Percentiles rank a stretch among this genome's conserved stretches.
Evolutionary conservation across 2,888 invertebrate species (phyloP).

Genomic region (Liopterus haemorrhoidalis): DNA sequence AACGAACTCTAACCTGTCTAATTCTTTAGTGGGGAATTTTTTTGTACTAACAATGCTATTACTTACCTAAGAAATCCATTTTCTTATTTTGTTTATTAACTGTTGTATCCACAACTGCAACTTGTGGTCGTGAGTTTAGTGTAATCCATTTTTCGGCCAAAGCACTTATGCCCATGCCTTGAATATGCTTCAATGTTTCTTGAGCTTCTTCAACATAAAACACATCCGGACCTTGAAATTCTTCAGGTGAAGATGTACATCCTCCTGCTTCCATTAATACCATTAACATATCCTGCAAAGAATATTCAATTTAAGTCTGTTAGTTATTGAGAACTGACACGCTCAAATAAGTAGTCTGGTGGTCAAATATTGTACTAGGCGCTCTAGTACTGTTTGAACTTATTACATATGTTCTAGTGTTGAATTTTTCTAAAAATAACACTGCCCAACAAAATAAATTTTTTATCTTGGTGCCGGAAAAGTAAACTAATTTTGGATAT

Average conservation of each 20-base stretch:
- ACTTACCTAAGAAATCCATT: constrained; percentile 39
- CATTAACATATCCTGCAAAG: constrained; percentile 55
- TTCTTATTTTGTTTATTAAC: constrained; percentile 32
- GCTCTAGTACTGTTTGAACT: too few species aligned
- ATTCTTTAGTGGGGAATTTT: not conserved
- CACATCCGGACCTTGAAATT: constrained; percentile 64
- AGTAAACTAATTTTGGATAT: too few species aligned
- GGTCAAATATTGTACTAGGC: too few species aligned
- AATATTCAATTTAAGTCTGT: not conserved
- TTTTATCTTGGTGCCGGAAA: too few species aligned
- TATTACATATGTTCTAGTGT: too few species aligned
- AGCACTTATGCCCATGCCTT: constrained; percentile 68
- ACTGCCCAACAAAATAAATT: too few species aligned
- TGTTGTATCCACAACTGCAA: constrained; percentile 38
- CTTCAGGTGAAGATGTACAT: constrained; percentile 61
- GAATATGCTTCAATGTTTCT: constrained; percentile 72
- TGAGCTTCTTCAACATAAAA: constrained; percentile 89
- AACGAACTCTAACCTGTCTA: not conserved
- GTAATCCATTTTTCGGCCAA: constrained; percentile 63
- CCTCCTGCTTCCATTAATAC: constrained; percentile 74
- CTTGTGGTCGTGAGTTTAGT: constrained; percentile 61
- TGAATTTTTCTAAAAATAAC: too few species aligned
- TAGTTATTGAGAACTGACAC: too few species aligned
- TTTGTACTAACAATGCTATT: not conserved
- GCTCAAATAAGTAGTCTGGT: too few species aligned